A percentile compares a stretch with the other conserved stretches of the same genome.
These are phyloP conservation scores for Sussaba pulchella DNA, from an alignment of 2,888 invertebrate genomes.

Conservation along the genomic window DNA sequence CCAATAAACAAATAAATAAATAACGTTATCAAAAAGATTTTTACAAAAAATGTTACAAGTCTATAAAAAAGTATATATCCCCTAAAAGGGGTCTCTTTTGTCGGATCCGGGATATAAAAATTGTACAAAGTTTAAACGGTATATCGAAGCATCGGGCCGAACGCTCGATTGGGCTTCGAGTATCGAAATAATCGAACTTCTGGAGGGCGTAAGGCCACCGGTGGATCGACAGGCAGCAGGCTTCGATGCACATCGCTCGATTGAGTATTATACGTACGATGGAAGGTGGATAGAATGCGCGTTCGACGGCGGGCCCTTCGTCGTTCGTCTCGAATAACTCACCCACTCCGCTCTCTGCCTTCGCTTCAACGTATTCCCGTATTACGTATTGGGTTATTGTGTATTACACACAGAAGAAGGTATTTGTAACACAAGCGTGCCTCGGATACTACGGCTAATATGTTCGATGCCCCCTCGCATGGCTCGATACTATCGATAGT, in stretches of 20 bases:
- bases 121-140: background rate
- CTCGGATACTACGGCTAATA: conserved; percentile 12
- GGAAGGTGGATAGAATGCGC: conserved; percentile 20
- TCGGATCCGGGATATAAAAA: too few species aligned
- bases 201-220: conserved; percentile 14
- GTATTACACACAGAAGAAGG: conserved; percentile 4
- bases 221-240: conserved; percentile 34
- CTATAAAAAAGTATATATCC: background rate
- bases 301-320: conserved; percentile 30
- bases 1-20: background rate
- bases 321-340: conserved; percentile 36
- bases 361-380: conserved; percentile 9
- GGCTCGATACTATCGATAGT: conserved; percentile 33
- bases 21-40: background rate
- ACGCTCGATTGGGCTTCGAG: conserved; percentile 32
- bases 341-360: background rate
- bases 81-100: too few species aligned
- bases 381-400: conserved; percentile 21
- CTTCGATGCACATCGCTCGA: conserved; percentile 45
- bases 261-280: conserved; percentile 38
- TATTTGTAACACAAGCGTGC: conserved; percentile 12
- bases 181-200: conserved; percentile 34
- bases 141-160: conserved; percentile 15
- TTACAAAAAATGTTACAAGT: background rate
- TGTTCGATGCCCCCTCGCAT: conserved; percentile 24